These are phyloP conservation scores for Arizona elegans DNA, from an alignment of 2,113 vertebrate genomes.

Conservation along the genomic window DNA sequence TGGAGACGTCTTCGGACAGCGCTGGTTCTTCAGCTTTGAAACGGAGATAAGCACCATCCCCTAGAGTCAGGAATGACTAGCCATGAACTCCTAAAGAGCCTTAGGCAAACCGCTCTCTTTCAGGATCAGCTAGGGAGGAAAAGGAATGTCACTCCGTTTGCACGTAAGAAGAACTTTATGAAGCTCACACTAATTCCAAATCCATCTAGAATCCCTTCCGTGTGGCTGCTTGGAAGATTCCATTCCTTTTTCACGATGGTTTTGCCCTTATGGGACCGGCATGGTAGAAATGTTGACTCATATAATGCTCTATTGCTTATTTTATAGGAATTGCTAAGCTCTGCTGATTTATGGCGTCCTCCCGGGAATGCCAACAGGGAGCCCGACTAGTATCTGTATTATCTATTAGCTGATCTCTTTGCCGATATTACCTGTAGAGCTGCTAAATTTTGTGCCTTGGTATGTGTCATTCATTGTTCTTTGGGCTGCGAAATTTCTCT, in stretches of 20 bases:
- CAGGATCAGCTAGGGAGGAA: not conserved
- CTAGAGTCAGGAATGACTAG: not conserved
- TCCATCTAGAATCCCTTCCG: not conserved
- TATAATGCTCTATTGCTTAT: not conserved
- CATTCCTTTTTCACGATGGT: not conserved
- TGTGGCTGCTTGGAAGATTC: not conserved
- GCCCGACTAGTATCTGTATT: not conserved
- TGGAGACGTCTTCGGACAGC: no score
- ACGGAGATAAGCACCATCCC: no score
- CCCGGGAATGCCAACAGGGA: not conserved
- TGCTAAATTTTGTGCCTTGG: not conserved
- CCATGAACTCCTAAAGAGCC: not conserved
- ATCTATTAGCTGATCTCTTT: not conserved
- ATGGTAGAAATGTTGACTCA: not conserved
- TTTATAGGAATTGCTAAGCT: not conserved
- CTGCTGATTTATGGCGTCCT: not conserved
- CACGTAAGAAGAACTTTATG: not conserved
- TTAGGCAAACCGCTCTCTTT: not conserved
- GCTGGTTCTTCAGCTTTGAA: no score
- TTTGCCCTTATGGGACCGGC: not conserved
- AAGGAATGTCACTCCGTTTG: not conserved
- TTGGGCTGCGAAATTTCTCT: not conserved
- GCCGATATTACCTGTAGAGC: not conserved
- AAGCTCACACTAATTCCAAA: not conserved
- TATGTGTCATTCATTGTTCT: not conserved